Percentiles rank a stretch among this genome's conserved stretches.
Conservation (phyloP, 2,113 vertebrate genomes). For the Apteryx mantelli region DNA sequence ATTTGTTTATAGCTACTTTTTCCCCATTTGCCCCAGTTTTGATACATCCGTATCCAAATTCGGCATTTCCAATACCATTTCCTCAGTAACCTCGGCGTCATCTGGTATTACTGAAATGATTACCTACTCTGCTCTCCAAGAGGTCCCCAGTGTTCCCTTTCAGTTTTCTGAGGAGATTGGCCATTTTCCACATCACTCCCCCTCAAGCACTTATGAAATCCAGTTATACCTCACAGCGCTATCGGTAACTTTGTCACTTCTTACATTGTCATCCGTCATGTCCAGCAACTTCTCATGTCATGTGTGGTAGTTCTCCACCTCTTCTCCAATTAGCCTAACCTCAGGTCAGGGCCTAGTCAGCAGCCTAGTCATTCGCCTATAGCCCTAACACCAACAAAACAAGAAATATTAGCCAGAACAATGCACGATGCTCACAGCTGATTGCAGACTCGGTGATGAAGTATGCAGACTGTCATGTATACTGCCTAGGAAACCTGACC, state of each 20-base stretch:
- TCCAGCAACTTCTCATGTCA: background rate
- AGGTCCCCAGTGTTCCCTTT: background rate
- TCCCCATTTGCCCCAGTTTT: background rate
- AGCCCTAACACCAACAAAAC: background rate
- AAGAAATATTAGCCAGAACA: background rate
- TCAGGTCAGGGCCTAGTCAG: background rate
- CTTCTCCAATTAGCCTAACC: background rate
- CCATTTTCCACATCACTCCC: background rate
- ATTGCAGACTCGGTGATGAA: accelerated
- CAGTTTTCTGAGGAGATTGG: background rate
- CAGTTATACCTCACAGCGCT: background rate
- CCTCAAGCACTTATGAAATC: accelerated
- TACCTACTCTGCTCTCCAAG: background rate
- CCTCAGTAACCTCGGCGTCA: too few relatives aligned
- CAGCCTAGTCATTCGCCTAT: background rate
- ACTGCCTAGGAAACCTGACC: background rate
- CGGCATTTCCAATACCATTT: background rate
- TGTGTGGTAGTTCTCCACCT: accelerated
- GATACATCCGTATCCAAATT: background rate
- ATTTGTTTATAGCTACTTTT: too few relatives aligned
- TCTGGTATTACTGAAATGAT: background rate
- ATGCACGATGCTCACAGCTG: background rate
- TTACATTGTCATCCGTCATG: accelerated
- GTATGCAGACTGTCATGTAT: background rate
- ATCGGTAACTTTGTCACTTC: accelerated